These are phyloP conservation scores for Dendrocopos noguchii DNA, from an alignment of 2,113 vertebrate species.

Conservation along the genomic window DNA sequence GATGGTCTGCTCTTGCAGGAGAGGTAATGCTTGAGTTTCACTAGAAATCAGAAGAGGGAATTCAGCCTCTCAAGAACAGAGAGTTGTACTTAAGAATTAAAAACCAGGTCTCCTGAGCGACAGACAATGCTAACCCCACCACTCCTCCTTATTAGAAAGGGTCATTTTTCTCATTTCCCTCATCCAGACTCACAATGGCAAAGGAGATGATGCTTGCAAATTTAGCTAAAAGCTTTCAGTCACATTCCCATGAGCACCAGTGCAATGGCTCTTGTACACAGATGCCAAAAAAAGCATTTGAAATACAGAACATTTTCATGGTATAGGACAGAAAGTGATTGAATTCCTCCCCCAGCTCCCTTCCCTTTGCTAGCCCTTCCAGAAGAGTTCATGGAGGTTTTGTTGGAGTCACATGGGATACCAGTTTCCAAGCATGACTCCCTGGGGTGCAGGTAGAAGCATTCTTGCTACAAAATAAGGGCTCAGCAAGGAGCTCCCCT, in stretches of 20 bases:
- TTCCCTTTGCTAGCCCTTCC: neutral
- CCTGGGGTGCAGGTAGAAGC: neutral
- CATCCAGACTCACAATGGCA: neutral
- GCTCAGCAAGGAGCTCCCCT: neutral
- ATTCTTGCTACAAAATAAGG: neutral
- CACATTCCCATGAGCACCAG: neutral
- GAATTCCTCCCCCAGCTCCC: neutral
- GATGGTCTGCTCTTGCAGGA: neutral
- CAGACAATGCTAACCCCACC: neutral
- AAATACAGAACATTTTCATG: neutral
- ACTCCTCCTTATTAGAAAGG: neutral
- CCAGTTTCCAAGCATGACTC: neutral
- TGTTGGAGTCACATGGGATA: neutral
- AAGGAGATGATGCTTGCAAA: neutral
- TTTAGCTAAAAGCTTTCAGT: conserved; percentile 23
- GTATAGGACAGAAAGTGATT: neutral
- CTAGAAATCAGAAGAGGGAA: neutral
- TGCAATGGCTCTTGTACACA: neutral
- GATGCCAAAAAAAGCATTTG: neutral
- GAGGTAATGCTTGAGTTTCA: neutral
- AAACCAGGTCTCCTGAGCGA: neutral
- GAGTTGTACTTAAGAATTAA: neutral
- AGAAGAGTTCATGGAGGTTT: neutral
- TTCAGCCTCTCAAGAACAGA: neutral
- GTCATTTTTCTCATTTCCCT: conserved; percentile 9